Evolutionary conservation across 2,113 vertebrate genomes (phyloP).

Genomic region (Lophotis ruficrista): DNA sequence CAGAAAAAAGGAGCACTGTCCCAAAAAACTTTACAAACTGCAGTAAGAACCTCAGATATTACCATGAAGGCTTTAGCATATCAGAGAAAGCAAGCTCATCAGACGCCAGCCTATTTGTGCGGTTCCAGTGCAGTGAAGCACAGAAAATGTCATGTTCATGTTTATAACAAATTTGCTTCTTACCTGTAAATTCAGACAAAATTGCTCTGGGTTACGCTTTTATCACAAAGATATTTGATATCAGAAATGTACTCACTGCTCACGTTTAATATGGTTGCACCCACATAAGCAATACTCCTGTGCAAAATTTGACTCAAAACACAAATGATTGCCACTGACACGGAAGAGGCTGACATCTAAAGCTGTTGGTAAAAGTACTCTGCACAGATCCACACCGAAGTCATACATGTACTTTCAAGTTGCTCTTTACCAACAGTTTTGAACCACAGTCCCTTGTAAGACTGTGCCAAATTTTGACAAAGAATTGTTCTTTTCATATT

Average conservation of each 20-base stretch:
- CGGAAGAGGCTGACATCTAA: not conserved
- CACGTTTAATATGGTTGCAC: not conserved
- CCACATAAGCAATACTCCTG: too few relatives aligned
- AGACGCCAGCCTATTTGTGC: not conserved
- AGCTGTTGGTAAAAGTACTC: not conserved
- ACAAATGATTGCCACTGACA: not conserved
- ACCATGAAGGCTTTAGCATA: not conserved
- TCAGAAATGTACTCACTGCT: not conserved
- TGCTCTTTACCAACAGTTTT: not conserved
- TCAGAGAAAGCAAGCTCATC: not conserved
- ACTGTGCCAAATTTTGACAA: not conserved
- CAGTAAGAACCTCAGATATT: not conserved
- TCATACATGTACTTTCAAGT: not conserved
- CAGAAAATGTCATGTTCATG: not conserved
- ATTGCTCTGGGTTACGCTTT: not conserved
- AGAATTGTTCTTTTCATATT: not conserved
- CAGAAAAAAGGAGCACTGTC: not conserved
- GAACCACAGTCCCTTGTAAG: not conserved
- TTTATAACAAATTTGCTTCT: not conserved
- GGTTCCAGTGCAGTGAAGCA: not conserved
- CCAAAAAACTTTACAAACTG: not conserved
- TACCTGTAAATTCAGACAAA: not conserved
- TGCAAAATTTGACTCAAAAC: not conserved
- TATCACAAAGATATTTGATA: not conserved
- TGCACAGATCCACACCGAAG: not conserved